Evolutionary conservation across 2,797 vertebrate genomes (phyloP), one percentile per base, ranked within the genome.

Genomic region (Darevskia nairensis): DNA sequence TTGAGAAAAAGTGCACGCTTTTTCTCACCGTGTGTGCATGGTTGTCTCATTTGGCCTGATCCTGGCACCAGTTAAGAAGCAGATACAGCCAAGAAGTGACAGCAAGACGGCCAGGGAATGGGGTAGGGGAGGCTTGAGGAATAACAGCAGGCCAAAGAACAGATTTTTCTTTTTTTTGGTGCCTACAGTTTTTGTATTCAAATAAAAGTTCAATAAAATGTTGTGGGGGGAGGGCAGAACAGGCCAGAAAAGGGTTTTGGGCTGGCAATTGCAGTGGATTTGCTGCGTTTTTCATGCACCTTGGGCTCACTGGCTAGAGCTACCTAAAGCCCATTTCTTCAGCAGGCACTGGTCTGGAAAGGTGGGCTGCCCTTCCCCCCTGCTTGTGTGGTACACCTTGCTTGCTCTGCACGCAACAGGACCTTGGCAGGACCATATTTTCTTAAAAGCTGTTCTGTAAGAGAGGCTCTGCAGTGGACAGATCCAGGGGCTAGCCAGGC

Each of bases 101-200:
- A 55, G 2, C 39, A 19, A 41, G 1, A 1, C 5, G 39, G 35
- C 32, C 7, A 1, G 1, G 35, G 13, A 7, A 9, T 1, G 0
- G 21, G 0, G 4, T 17, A 3, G 25, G 7, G 75, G 25, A 11
- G 13, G 7, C 15, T 6, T 27, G 41, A 79, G n/a, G 50, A 75
- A 23, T 4, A 3, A 4, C 15, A 2, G 25, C 21, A 66, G n/a
- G 8, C 41, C 41, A 44, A 44, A 44, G 41, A 55, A 55, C 13
- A 55, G 50, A 55, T 15, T 55, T 15, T 55, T 55, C 50, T 55
- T 13, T 15, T 15, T 55, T 50, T 55, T 55, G 13, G 50, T 55
- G 13, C 50, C 50, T 55, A 15, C 1, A 55, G 50, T 55, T 55
- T 55, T 55, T 55, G 50, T 15, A 55, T 55, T 13, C 50, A 15